Conservation (phyloP, 1,140 invertebrate genomes). For the Macrostomum lignano region DNA sequence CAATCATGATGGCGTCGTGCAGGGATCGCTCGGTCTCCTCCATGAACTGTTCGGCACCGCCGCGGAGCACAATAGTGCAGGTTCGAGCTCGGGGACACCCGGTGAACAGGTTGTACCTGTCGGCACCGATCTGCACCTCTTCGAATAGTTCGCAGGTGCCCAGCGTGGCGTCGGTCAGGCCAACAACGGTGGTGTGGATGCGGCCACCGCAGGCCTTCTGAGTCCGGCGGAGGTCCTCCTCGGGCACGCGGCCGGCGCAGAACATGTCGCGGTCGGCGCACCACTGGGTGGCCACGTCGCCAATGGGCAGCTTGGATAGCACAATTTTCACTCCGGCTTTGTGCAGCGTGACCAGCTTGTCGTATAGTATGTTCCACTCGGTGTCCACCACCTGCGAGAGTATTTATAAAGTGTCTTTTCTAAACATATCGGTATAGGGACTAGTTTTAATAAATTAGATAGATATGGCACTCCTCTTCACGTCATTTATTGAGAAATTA, state of each 20-base stretch:
- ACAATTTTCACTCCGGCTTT: slow-evolving; percentile 80
- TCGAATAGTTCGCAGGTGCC: slow-evolving; percentile 62
- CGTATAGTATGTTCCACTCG: slow-evolving; percentile 91
- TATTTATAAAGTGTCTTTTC: no score
- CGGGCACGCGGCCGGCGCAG: slow-evolving; percentile 80
- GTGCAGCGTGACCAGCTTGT: slow-evolving; percentile 70
- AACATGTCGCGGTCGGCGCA: slow-evolving; percentile 98
- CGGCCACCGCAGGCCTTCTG: slow-evolving; percentile 88
- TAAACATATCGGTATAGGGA: no score
- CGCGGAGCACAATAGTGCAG: slow-evolving; percentile 71
- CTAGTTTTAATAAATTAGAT: no score
- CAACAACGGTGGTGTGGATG: slow-evolving; percentile 61
- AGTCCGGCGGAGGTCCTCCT: slow-evolving; percentile 77
- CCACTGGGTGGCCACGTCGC: slow-evolving; percentile 96
- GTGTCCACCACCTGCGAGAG: slow-evolving; percentile 98
- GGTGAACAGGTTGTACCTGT: slow-evolving; percentile 47
- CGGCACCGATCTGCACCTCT: slow-evolving; percentile 72
- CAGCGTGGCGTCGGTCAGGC: slow-evolving; percentile 45
- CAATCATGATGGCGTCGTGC: slow-evolving; percentile 99
- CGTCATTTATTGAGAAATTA: no score
- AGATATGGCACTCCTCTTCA: no score
- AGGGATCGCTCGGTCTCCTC: slow-evolving; percentile 92
- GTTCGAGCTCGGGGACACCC: slow-evolving; percentile 76
- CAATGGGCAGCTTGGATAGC: slow-evolving; percentile 83
- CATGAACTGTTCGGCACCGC: slow-evolving; percentile 89